Conservation (phyloP, 2,888 invertebrate genomes). For the Drosophila limbata region DNA sequence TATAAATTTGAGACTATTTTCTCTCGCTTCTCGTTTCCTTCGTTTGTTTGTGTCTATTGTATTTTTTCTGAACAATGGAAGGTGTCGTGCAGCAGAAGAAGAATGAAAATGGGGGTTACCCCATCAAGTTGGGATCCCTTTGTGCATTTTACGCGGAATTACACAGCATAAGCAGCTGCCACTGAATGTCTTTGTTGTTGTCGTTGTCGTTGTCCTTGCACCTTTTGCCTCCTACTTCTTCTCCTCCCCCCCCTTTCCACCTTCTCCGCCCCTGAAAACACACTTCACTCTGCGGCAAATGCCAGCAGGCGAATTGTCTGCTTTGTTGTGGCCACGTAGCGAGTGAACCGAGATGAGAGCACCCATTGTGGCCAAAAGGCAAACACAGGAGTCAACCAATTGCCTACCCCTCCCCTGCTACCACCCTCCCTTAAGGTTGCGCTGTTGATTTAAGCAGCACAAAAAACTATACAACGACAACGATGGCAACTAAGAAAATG, state of each 20-base stretch:
- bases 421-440: not conserved
- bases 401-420: slow-evolving; percentile 41
- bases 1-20: slow-evolving; percentile 22
- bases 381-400: slow-evolving; percentile 72
- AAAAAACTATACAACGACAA: slow-evolving; percentile 51
- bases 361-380: slow-evolving; percentile 73
- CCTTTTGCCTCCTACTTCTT: not conserved
- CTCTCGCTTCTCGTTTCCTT: not conserved
- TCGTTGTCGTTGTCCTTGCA: slow-evolving; percentile 12
- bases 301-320: slow-evolving; percentile 70
- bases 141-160: slow-evolving; percentile 81
- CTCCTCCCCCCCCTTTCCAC: not conserved
- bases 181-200: slow-evolving; percentile 28
- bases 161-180: slow-evolving; percentile 74
- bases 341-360: slow-evolving; percentile 11
- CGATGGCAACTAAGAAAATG: slow-evolving; percentile 69
- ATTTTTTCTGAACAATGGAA: slow-evolving; percentile 72
- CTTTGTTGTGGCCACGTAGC: slow-evolving; percentile 70
- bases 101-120: slow-evolving; percentile 32
- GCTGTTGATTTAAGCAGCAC: slow-evolving; percentile 67
- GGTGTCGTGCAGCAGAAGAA: slow-evolving; percentile 65
- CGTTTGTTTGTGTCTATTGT: slow-evolving; percentile 56
- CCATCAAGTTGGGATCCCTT: slow-evolving; percentile 58
- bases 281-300: slow-evolving; percentile 45
- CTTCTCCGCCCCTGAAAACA: slow-evolving; percentile 23